These are phyloP conservation scores for Anoura caudifer DNA, from an alignment of 2,113 vertebrate genomes.

Conservation along the genomic window DNA sequence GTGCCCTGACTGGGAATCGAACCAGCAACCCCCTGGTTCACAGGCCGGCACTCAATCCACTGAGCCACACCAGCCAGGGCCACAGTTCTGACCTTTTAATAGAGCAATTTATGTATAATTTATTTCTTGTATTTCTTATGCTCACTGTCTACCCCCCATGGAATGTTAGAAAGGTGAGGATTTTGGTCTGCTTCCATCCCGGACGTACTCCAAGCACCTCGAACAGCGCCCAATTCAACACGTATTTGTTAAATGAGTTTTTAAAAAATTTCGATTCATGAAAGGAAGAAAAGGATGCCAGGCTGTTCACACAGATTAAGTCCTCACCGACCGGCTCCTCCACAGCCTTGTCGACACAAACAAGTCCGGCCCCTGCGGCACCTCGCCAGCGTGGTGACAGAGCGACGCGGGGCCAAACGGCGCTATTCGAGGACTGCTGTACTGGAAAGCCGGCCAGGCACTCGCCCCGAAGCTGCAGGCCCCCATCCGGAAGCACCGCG, in stretches of 20 bases:
- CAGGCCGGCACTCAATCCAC: too few species aligned
- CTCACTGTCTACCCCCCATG: background rate
- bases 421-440: background rate
- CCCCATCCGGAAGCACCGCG: background rate
- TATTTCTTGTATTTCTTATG: background rate
- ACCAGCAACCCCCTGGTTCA: too few species aligned
- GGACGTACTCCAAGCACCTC: background rate
- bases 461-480: background rate
- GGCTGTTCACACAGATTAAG: background rate
- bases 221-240: background rate
- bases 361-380: background rate
- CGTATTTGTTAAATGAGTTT: background rate
- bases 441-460: background rate
- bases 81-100: background rate
- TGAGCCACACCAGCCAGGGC: too few species aligned
- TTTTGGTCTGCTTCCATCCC: background rate
- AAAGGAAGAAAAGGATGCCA: background rate
- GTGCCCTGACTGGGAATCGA: too few species aligned
- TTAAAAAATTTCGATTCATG: background rate
- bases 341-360: background rate
- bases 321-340: background rate
- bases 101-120: accelerated
- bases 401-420: background rate
- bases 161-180: background rate
- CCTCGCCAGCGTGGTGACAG: background rate